Evolutionary conservation across 92 coral and sea anemone genomes (phyloP).

Genomic region (Meandrina meandrites): DNA sequence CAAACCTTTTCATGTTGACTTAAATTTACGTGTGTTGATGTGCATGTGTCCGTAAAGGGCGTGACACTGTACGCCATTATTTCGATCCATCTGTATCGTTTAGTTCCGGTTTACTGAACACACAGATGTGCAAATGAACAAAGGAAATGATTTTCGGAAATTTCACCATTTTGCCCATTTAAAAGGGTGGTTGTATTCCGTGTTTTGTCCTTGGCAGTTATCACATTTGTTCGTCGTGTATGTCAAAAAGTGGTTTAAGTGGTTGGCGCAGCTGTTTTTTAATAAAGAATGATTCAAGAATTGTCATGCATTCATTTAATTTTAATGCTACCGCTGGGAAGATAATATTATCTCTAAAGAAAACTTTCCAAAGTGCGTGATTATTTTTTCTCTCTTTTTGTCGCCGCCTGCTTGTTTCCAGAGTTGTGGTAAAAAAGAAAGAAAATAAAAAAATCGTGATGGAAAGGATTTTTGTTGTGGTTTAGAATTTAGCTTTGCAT

Average conservation of each 20-base stretch:
- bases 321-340: neutral
- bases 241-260: neutral
- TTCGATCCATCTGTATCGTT: conserved; percentile 14
- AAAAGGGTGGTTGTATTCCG: neutral
- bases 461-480: too few species aligned
- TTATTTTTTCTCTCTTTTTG: too few species aligned
- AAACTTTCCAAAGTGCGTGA: too few species aligned
- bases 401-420: too few species aligned
- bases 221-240: neutral
- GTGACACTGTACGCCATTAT: neutral
- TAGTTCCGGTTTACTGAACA: conserved; percentile 24
- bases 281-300: neutral
- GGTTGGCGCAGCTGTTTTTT: neutral
- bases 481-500: too few species aligned
- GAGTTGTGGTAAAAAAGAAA: too few species aligned
- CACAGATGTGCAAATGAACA: neutral
- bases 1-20: conserved; percentile 26
- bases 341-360: neutral
- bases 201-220: neutral
- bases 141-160: conserved; percentile 25
- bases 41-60: neutral
- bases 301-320: neutral
- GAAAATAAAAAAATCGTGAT: too few species aligned
- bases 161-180: conserved; percentile 28
- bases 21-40: conserved; percentile 12